phyloP scores from a whole-genome alignment of 2,888 invertebrate species.

The Geophilus truncorum region DNA sequence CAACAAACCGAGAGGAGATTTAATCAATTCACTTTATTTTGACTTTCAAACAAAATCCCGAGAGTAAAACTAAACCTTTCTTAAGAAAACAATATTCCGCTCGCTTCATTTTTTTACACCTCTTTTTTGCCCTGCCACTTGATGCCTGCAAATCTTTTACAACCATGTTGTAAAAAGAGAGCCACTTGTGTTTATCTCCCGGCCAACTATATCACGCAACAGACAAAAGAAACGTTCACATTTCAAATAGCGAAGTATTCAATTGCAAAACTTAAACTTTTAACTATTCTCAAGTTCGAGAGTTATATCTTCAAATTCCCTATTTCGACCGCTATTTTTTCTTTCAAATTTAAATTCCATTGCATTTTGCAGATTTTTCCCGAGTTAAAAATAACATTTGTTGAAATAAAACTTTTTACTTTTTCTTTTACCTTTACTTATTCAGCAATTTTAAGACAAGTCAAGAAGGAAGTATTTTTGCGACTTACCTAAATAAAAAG shows the following conservation, averaged over 20 bases:
- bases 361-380: neutral
- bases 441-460: neutral
- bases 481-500: neutral
- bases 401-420: neutral
- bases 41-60: neutral
- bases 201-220: neutral
- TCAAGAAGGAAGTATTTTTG: neutral
- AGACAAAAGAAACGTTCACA: neutral
- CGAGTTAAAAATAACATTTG: neutral
- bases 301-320: neutral
- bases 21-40: constrained; percentile 12
- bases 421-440: neutral
- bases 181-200: constrained; percentile 15
- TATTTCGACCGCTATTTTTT: neutral
- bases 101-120: neutral
- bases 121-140: neutral
- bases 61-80: neutral
- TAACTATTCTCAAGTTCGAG: constrained; percentile 16
- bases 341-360: neutral
- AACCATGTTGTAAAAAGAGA: constrained; percentile 16
- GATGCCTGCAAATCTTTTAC: constrained; percentile 20
- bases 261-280: constrained; percentile 11
- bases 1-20: neutral
- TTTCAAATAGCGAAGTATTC: constrained; percentile 7
- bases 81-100: neutral